Conservation (phyloP, 2,888 invertebrate genomes). For the Lydus trimaculatus region DNA sequence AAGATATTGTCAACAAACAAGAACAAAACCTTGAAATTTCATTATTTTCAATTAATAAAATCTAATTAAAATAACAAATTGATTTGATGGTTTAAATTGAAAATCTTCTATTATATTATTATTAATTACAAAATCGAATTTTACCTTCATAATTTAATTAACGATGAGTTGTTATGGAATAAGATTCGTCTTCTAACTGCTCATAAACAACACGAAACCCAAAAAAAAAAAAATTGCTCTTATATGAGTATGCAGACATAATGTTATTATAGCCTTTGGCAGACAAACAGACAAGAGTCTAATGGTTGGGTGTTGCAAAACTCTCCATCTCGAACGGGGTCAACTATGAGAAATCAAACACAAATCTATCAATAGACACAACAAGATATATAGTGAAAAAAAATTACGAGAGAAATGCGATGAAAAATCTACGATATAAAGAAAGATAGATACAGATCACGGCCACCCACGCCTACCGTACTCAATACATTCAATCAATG, state of each 20-base stretch:
- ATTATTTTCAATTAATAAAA: background rate
- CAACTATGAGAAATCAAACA: conserved; percentile 56
- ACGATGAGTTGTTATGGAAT: conserved; percentile 12
- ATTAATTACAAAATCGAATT: background rate
- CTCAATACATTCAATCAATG: background rate
- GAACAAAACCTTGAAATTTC: background rate
- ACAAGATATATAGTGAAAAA: background rate
- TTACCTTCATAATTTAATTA: background rate
- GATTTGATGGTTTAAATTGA: background rate
- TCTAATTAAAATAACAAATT: background rate
- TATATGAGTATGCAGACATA: conserved; percentile 26
- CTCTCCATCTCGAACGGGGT: conserved; percentile 53
- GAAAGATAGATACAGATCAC: conserved; percentile 44
- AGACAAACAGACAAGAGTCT: conserved; percentile 24
- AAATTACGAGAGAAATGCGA: background rate
- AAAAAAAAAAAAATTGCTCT: conserved; percentile 1
- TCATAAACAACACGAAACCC: background rate
- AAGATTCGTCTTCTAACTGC: background rate
- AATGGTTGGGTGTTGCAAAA: conserved; percentile 47
- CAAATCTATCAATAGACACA: conserved; percentile 34
- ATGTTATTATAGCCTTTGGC: conserved; percentile 28
- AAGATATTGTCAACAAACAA: background rate
- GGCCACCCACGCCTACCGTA: conserved; percentile 50
- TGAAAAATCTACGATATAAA: background rate
- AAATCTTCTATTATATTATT: background rate